Evolutionary conservation across 1,140 invertebrate genomes (phyloP), one percentile per base, ranked within the genome.

Genomic region (Pseudomyrmex sp.): DNA sequence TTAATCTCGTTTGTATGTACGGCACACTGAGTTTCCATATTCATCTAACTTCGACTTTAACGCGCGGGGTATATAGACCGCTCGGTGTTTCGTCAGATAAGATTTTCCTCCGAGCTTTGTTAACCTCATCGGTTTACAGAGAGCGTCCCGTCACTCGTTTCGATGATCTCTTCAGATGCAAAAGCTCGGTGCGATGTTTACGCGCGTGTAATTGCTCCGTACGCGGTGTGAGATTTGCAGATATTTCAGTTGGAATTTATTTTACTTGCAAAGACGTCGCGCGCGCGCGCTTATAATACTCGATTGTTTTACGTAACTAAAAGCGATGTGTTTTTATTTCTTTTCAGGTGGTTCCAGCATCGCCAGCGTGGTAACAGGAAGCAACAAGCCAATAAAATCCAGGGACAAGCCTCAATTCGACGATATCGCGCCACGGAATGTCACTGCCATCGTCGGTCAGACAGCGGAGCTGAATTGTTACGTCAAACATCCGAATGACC

Each of bases 401-500:
- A 92, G 94, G 85, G 96, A 97, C 87, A 95, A 96, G 87, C 98
- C 98, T 2, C 97, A 97, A 91, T 98, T 98, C 91, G 97, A 98
- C 91, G 97, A 98, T 90, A 96, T 97, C 82, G 97, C 96, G 4
- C 96, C 97, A 0, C 94, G 97, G 85, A 98, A 98, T 94, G 96
- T 98, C 69, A 97, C 97, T 0, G 96, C 97, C 1, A 96, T 98
- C 50, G 97, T 98, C 4, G 98, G 98, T 2, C 97, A 98, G 93
- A 96, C 97, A 4, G 97, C 97, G 4, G 95, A 97, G 85, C 95
- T 98, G 77, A 96, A 96, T 91, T 98, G 97, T 93, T 95, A 97
- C 73, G 97, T 98, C 23, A 98, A 98, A 91, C 97, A 98, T 94
- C 97, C 97, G 76, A 97, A 97, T 3, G 97, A 98, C 90, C 95